A percentile compares a stretch with the other conserved stretches of the same genome.
Conservation (phyloP, 2,113 vertebrate species). For the Notothenia coriiceps region DNA sequence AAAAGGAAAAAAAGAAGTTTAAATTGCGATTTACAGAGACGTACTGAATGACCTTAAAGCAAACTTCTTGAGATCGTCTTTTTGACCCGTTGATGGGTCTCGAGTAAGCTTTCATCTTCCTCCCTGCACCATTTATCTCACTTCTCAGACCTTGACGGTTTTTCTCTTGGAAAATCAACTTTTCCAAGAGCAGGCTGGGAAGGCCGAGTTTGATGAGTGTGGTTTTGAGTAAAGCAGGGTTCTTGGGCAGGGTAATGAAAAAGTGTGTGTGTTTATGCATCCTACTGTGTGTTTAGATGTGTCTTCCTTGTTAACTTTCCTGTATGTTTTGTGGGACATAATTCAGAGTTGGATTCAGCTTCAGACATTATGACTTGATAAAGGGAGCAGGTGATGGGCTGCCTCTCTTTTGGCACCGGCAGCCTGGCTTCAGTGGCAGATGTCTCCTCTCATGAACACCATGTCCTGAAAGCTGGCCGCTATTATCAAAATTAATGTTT, state of each 20-base stretch:
- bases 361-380: slow-evolving; percentile 46
- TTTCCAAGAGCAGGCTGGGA: slow-evolving; percentile 44
- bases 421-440: slow-evolving; percentile 27
- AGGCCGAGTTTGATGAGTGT: slow-evolving; percentile 64
- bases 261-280: slow-evolving; percentile 35
- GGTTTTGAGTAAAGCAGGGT: slow-evolving; percentile 60
- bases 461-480: background rate
- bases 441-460: slow-evolving; percentile 14
- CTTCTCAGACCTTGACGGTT: slow-evolving; percentile 66
- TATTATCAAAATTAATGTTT: slow-evolving; percentile 28
- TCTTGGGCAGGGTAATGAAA: slow-evolving; percentile 56
- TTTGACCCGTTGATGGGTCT: slow-evolving; percentile 53
- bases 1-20: slow-evolving; percentile 30
- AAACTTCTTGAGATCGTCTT: slow-evolving; percentile 57
- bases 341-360: slow-evolving; percentile 35
- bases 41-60: slow-evolving; percentile 43
- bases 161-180: slow-evolving; percentile 62
- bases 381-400: slow-evolving; percentile 23
- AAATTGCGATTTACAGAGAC: slow-evolving; percentile 50
- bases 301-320: slow-evolving; percentile 49
- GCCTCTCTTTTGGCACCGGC: slow-evolving; percentile 16
- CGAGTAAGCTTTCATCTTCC: slow-evolving; percentile 66
- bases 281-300: slow-evolving; percentile 14
- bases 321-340: slow-evolving; percentile 30
- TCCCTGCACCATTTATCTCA: slow-evolving; percentile 71